Evolutionary conservation across 2,113 vertebrate species (phyloP).

Genomic region (Ameiurus melas): DNA sequence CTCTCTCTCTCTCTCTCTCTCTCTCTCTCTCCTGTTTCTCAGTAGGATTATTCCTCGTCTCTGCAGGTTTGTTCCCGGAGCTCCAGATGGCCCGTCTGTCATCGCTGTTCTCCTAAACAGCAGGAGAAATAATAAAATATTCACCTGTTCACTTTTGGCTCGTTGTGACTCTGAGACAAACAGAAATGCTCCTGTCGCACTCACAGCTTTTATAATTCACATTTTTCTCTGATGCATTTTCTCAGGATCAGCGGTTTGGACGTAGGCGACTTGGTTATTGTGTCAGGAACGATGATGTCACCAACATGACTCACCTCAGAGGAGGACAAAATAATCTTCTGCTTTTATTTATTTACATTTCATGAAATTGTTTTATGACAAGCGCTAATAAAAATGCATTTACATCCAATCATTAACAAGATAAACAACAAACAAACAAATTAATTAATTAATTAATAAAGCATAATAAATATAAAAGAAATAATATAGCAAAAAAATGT

Average conservation of each 20-base stretch:
- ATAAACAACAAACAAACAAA: not conserved
- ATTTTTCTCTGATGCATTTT: not conserved
- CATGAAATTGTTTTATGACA: not conserved
- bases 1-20: not conserved
- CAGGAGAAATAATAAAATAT: not conserved
- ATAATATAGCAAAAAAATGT: no score
- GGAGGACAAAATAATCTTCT: not conserved
- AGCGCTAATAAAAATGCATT: not conserved
- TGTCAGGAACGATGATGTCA: not conserved
- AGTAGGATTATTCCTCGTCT: not conserved
- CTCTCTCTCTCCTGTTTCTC: not conserved
- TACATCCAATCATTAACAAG: not conserved
- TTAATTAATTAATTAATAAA: no score
- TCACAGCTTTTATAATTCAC: not conserved
- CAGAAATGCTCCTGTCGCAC: not conserved
- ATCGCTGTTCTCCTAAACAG: not conserved
- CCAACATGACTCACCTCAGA: not conserved
- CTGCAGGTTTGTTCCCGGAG: conserved; percentile 5
- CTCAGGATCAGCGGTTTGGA: not conserved
- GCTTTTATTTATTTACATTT: not conserved
- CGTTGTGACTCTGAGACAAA: not conserved
- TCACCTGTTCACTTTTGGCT: not conserved
- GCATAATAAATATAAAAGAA: no score
- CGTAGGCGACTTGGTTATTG: not conserved
- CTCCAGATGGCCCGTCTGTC: conserved; percentile 27